phyloP scores from a whole-genome alignment of 2,797 vertebrate species.

The Otolemur crassicaudatus region DNA sequence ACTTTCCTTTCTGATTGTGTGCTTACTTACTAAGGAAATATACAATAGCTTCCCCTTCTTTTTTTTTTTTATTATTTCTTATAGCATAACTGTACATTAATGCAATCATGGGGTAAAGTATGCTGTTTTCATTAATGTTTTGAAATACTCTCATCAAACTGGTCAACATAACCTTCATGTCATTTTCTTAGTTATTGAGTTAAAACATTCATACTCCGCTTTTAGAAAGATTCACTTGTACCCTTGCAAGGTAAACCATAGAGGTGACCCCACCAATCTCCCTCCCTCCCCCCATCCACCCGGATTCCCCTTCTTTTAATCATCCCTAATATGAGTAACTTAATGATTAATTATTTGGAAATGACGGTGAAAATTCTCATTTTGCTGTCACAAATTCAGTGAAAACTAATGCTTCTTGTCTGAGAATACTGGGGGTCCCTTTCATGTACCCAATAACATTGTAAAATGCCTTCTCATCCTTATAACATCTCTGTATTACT shows the following conservation, averaged over 20 bases:
- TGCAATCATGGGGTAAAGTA: no score
- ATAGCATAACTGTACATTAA: no score
- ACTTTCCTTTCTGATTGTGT: neutral
- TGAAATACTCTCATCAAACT: no score
- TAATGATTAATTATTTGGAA: conserved; percentile 34
- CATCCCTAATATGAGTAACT: neutral
- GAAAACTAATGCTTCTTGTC: conserved; percentile 18
- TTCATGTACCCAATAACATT: neutral
- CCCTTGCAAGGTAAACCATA: no score
- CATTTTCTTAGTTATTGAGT: no score
- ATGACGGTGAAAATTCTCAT: neutral
- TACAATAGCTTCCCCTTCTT: neutral
- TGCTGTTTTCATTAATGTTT: no score
- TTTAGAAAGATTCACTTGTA: no score
- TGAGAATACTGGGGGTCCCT: neutral
- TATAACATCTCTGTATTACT: neutral
- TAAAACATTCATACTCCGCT: no score
- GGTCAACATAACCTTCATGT: no score
- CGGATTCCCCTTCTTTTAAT: neutral
- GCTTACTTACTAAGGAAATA: conserved; percentile 6
- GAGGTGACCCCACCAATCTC: no score
- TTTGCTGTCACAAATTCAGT: conserved; percentile 16
- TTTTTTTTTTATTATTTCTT: no score
- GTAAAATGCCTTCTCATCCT: neutral
- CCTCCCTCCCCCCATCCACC: no score